Conservation (phyloP, 2,113 vertebrate species). For the Boulengeromyrus knoepffleri region DNA sequence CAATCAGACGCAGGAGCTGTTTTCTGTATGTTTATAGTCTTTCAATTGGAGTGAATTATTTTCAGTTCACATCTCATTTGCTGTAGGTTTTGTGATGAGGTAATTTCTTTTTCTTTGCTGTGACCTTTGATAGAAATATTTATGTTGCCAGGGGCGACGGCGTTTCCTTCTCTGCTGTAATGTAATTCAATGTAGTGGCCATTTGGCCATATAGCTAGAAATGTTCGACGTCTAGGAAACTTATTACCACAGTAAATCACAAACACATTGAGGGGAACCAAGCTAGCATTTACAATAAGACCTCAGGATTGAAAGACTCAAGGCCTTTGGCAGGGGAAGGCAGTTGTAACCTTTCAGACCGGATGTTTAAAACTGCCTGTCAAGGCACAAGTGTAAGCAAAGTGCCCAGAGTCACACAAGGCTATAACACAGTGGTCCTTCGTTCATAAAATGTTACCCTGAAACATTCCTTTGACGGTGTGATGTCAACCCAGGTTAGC, state of each 20-base stretch:
- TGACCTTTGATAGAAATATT: constrained; percentile 3
- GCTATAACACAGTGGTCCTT: background rate
- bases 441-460: background rate
- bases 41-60: background rate
- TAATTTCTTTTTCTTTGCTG: background rate
- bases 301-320: background rate
- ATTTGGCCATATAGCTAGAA: constrained; percentile 4
- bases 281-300: constrained; percentile 3
- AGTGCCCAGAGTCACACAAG: background rate
- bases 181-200: constrained; percentile 1
- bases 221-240: background rate
- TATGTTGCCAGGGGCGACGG: background rate
- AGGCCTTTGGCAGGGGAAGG: background rate
- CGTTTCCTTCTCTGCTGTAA: background rate
- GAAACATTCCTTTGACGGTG: background rate
- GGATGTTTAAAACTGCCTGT: background rate
- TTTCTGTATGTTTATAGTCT: background rate
- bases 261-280: background rate
- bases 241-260: background rate
- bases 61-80: background rate
- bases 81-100: background rate
- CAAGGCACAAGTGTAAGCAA: background rate
- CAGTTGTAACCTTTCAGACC: background rate
- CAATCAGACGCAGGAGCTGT: background rate
- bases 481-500: background rate